Conservation (phyloP, 2,113 vertebrate species). For the Eretmochelys imbricata region DNA sequence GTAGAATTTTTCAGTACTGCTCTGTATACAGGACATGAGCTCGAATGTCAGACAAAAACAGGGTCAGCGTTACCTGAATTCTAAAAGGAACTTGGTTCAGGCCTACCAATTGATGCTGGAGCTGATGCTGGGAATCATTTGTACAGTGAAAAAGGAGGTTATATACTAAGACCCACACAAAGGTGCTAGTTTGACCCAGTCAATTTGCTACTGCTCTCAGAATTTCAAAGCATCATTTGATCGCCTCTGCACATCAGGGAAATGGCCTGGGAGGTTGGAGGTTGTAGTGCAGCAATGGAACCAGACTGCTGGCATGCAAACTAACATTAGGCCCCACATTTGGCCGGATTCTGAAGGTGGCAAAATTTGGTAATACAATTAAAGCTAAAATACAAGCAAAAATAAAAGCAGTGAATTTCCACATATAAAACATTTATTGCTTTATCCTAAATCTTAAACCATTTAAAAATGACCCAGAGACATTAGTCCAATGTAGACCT, state of each 20-base stretch:
- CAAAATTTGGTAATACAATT: neutral
- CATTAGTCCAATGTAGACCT: neutral
- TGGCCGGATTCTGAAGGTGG: neutral
- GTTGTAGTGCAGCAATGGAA: neutral
- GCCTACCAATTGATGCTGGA: neutral
- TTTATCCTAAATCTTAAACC: neutral
- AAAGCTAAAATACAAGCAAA: neutral
- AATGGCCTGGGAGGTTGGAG: fast-evolving
- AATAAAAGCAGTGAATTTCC: neutral
- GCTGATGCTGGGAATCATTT: neutral
- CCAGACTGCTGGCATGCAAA: neutral
- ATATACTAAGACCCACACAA: fast-evolving
- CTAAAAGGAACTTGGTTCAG: neutral
- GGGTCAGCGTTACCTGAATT: neutral
- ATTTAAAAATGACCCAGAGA: neutral
- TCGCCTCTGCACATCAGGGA: fast-evolving
- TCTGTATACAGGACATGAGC: neutral
- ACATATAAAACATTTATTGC: neutral
- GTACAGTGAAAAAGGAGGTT: neutral
- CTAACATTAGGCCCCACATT: neutral
- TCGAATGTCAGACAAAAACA: neutral
- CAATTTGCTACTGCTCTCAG: neutral
- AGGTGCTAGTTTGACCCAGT: neutral
- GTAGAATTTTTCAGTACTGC: neutral
- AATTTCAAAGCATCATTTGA: neutral